Percentiles rank a stretch among this genome's conserved stretches.
Conservation (phyloP, 2,888 invertebrate species). For the Digitonthophagus gazella region DNA sequence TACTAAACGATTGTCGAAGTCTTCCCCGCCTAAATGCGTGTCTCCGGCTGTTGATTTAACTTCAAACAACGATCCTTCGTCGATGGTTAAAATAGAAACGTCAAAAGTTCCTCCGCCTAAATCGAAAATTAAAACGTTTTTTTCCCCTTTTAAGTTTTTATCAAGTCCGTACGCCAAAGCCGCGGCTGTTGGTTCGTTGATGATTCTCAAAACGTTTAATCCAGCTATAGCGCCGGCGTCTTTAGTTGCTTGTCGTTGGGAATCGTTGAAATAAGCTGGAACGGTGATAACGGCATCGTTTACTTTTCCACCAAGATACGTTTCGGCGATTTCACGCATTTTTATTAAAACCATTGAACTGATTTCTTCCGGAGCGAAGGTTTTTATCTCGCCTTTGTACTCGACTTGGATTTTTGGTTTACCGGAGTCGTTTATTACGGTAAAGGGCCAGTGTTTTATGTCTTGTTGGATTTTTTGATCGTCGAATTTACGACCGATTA, state of each 20-base stretch:
- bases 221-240: constrained; percentile 86
- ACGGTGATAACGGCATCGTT: constrained; percentile 80
- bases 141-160: constrained; percentile 71
- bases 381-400: constrained; percentile 72
- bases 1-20: constrained; percentile 78
- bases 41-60: constrained; percentile 80
- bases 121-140: constrained; percentile 73
- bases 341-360: constrained; percentile 82
- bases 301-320: constrained; percentile 70
- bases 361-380: constrained; percentile 79
- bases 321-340: constrained; percentile 80
- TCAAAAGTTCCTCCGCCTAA: constrained; percentile 90
- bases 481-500: constrained; percentile 79
- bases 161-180: constrained; percentile 83
- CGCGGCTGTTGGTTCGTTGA: constrained; percentile 88
- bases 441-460: constrained; percentile 83
- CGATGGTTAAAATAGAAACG: constrained; percentile 86
- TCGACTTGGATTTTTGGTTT: constrained; percentile 74
- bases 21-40: constrained; percentile 77
- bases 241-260: constrained; percentile 82
- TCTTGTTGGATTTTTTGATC: constrained; percentile 77
- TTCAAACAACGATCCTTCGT: constrained; percentile 80
- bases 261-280: constrained; percentile 81
- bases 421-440: constrained; percentile 63
- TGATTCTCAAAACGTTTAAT: constrained; percentile 83